Evolutionary conservation across 2,888 invertebrate species (phyloP), one percentile per base, ranked within the genome.

Genomic region (Dicranocentrus wangi): DNA sequence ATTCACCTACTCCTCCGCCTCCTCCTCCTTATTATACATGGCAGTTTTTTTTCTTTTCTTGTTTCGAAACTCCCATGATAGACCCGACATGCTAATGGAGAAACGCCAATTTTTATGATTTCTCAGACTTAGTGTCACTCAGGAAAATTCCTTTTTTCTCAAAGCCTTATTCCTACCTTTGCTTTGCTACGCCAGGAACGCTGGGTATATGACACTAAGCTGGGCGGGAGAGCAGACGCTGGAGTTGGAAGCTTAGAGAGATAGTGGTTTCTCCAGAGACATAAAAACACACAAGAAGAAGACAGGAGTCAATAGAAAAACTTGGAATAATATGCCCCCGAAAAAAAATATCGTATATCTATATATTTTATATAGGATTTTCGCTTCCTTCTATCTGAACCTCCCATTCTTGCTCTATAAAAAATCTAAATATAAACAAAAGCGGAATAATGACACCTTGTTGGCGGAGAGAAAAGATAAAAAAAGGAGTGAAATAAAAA

Each of bases 91-190:
- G 71, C 43, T 61, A 61, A 71, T 71, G 47, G 61, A 47, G 71
- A 79, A 83, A 80, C 81, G 83, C 84, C 84, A 83, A 84, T 80
- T 84, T 84, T 83, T 83, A 80, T 84, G 82, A 83, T 80, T 83
- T 83, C 73, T 82, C 76, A 83, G 84, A 75, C 83, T 84, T 84
- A 84, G 79, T 84, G 84, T 84, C 84, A 84, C 77, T 84, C 84
- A 84, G 25, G 15, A 15, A 43, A 10, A 47, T 32, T 7, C 32
- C 10, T n/a, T n/a, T n/a, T n/a, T n/a, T n/a, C n/a, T n/a, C 39
- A 39, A 39, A 39, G 13, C 39, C 5, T 8, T 13, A 8, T 39
- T 39, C 39, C 39, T 39, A 5, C 5, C 39, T 39, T 39, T 8
- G 39, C 39, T 39, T 8, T 39, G 39, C 39, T 51, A 3, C 19